Evolutionary conservation across 1,140 invertebrate species (phyloP), one percentile per base, ranked within the genome.

Genomic region (Coboldia fuscipes): DNA sequence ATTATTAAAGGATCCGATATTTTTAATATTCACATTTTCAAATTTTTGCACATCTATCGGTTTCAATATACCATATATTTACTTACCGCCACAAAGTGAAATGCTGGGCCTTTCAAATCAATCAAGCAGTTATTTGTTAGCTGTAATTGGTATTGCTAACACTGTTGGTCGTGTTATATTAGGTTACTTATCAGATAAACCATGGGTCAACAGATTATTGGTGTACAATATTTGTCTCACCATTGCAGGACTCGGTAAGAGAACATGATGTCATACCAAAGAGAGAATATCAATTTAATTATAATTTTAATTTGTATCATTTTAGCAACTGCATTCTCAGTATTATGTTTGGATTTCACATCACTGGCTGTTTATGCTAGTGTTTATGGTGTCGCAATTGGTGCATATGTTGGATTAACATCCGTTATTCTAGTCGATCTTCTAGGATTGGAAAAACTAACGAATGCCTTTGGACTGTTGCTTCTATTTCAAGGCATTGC

Each of bases 41-140:
- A 97, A 97, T 57, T 92, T 97, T 51, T 73, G 86, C 45, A 97
- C 89, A 6, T 90, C 82, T 49, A 81, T 97, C 42, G 92, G 92
- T 21, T 97, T 93, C 62, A 90, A 94, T 54, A 74, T 93, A 45
- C 92, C 92, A 35, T 84, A 92, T 60, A 65, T 94, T 40, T 85
- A 80, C 55, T 65, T 83, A 26, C 70, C 72, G 37, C 61, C 72
- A 29, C 66, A 72, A 54, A 72, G 75, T 3, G 56, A 70, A 34
- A 50, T 63, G 7, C 42, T 71, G 29, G 57, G 58, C 1, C 62
- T 85, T 10, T 40, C 55, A 2, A 50, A 63, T 40, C 53, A 65
- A 32, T 42, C 66, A 31, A 63, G 69, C 2, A 70, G 67, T 40
- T 74, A 69, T 43, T 57, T 89, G 34, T 57, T 89, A 26, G 62